Conservation (phyloP, 1,140 invertebrate genomes). For the Amyelois transitella region DNA sequence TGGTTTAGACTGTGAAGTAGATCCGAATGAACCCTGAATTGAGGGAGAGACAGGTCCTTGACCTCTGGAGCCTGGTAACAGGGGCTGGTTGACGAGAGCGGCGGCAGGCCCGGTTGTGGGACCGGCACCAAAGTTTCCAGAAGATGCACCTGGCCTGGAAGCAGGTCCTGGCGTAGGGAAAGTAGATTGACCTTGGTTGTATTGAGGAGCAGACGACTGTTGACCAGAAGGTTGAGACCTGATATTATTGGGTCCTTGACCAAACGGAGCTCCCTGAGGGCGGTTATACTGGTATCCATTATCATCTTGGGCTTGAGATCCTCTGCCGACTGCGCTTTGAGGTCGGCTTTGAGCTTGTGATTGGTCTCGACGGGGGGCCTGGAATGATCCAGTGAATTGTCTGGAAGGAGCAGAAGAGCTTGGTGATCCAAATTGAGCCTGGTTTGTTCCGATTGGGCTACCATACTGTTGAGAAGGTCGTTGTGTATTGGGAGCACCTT, state of each 20-base stretch:
- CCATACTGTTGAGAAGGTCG: slow-evolving; percentile 18
- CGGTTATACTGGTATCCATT: slow-evolving; percentile 35
- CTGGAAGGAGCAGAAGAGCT: not conserved
- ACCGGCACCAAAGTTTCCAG: not conserved
- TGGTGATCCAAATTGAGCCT: slow-evolving; percentile 4
- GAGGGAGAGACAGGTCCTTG: not conserved
- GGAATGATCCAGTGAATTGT: not conserved
- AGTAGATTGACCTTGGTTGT: slow-evolving; percentile 5
- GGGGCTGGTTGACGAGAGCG: not conserved
- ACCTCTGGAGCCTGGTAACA: not conserved
- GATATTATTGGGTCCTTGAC: not conserved
- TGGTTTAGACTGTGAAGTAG: slow-evolving; percentile 18
- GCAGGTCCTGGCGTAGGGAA: not conserved
- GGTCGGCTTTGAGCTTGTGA: not conserved
- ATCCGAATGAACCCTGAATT: not conserved
- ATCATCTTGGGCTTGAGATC: slow-evolving; percentile 9
- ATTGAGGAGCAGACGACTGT: slow-evolving; percentile 6
- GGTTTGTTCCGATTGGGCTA: slow-evolving; percentile 10
- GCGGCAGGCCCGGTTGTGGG: not conserved
- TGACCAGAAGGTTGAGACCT: slow-evolving; percentile 6
- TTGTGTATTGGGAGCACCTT: not conserved
- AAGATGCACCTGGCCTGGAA: not conserved
- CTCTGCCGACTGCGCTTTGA: not conserved
- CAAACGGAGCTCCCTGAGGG: slow-evolving; percentile 18
- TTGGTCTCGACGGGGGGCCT: not conserved